Base-by-base conservation (phyloP, 1,140 invertebrate species). In the Drosophila lacertosa region DNA sequence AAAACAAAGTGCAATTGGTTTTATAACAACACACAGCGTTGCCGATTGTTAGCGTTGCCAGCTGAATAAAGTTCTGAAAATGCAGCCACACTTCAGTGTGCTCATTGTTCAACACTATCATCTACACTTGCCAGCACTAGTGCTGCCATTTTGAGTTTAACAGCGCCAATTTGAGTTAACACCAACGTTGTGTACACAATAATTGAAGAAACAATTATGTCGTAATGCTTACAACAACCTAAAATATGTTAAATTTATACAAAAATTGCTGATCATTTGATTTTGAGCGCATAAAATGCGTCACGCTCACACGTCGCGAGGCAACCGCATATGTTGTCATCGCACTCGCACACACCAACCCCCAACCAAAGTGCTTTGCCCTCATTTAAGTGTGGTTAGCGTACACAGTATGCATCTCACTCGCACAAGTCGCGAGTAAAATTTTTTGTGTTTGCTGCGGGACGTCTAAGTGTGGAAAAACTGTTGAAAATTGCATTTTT, bases 401-500 rank as follows among this genome's bases (percentile, higher is more conserved):
- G 60, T 71, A 75, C 69, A n/a, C 40, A 77, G 59, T 75, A 73
- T 81, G 76, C 80, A 64, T 83, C 80, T 67, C 80, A 64, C 80
- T 83, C 81, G 71, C 80, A 60, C 64, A 76, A 69, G 60, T 71
- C 58, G 71, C 72, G 66, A 83, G 79, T 83, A 76, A 54, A 68
- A 80, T 77, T 62, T 82, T 78, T 83, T 75, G 79, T 83, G 75
- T 83, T 72, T 72, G 69, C 70, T 74, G 70, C 70, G 70, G 71
- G 66, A 78, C 76, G 76, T 83, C 62, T 47, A 78, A 77, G 73
- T 81, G 81, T 75, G 77, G 74, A 88, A 86, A 86, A 81, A 66
- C 77, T 81, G 65, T 74, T 71, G 77, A 90, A 90, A 90, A 90
- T 83, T 78, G 75, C 71, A 81, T 89, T 81, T 90, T 90, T 90